Evolutionary conservation across 2,113 vertebrate species (phyloP).

Genomic region (Rhombomys opimus): DNA sequence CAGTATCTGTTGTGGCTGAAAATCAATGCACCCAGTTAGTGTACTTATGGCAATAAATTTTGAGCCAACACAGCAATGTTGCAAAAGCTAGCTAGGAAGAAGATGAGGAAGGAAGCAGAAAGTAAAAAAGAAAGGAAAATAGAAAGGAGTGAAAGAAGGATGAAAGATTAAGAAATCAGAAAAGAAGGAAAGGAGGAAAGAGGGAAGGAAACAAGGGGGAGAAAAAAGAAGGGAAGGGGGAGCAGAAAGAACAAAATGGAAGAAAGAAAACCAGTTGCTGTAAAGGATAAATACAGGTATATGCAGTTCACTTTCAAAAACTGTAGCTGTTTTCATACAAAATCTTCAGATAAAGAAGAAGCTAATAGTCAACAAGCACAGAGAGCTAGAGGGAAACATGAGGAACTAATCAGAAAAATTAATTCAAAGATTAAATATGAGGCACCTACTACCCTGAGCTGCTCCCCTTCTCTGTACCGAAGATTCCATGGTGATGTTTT

Average conservation of each 20-base stretch:
- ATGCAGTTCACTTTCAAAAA: not conserved
- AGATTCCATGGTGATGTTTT: not conserved
- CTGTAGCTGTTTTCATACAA: not conserved
- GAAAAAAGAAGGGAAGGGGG: not conserved
- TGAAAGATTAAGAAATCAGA: not conserved
- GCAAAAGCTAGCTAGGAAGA: not conserved
- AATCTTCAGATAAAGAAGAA: not conserved
- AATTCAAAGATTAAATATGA: not conserved
- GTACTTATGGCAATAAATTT: not conserved
- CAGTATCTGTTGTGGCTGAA: not conserved
- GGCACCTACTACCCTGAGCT: not conserved
- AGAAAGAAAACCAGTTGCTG: not conserved
- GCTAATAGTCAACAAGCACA: not conserved
- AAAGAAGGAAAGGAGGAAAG: not conserved
- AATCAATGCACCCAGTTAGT: not conserved
- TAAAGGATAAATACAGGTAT: not conserved
- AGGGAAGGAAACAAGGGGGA: no score
- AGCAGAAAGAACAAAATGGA: no score
- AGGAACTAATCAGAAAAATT: conserved; percentile 23
- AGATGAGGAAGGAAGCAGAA: not conserved
- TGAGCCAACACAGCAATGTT: not conserved
- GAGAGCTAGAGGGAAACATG: not conserved
- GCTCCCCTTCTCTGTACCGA: not conserved
- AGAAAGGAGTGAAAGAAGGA: no score
- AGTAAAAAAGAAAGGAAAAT: not conserved